Evolutionary conservation across 2,797 vertebrate species (phyloP).

Genomic region (Coregonus sp.): DNA sequence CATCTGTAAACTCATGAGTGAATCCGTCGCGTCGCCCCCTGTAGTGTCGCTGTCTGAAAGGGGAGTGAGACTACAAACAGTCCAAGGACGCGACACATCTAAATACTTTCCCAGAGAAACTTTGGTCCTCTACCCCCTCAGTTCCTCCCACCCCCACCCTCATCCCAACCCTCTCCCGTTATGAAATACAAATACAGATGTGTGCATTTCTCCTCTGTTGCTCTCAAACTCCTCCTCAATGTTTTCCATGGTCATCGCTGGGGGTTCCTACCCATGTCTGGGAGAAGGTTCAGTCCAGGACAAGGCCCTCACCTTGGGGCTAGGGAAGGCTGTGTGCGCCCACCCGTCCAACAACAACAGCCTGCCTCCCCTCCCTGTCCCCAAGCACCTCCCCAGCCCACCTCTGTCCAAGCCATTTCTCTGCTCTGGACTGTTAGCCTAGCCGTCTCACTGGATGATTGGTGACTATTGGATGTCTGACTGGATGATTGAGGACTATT

Average conservation of each 20-base stretch:
- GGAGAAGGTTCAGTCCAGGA: constrained; percentile 50
- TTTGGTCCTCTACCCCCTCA: constrained; percentile 26
- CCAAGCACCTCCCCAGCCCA: constrained; percentile 13
- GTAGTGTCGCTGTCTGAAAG: constrained; percentile 38
- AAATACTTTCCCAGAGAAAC: constrained; percentile 47
- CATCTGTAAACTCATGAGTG: constrained; percentile 24
- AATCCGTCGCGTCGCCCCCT: constrained; percentile 13
- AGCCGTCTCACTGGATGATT: neutral
- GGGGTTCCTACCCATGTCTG: constrained; percentile 13
- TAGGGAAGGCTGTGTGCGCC: constrained; percentile 25
- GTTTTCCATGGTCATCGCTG: constrained; percentile 18
- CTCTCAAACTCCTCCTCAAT: constrained; percentile 25
- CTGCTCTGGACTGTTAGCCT: neutral
- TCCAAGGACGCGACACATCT: constrained; percentile 54
- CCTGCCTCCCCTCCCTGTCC: constrained; percentile 5
- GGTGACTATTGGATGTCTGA: neutral
- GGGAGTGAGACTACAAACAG: constrained; percentile 32
- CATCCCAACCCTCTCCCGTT: constrained; percentile 30
- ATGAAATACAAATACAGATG: constrained; percentile 71
- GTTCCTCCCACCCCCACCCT: constrained; percentile 38
- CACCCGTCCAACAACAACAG: neutral
- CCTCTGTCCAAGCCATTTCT: constrained; percentile 3
- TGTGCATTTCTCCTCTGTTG: constrained; percentile 53
- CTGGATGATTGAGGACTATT: neutral
- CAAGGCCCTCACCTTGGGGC: constrained; percentile 15